Conservation (phyloP, 1,140 invertebrate species). For the Acromyrmex charruanus region DNA sequence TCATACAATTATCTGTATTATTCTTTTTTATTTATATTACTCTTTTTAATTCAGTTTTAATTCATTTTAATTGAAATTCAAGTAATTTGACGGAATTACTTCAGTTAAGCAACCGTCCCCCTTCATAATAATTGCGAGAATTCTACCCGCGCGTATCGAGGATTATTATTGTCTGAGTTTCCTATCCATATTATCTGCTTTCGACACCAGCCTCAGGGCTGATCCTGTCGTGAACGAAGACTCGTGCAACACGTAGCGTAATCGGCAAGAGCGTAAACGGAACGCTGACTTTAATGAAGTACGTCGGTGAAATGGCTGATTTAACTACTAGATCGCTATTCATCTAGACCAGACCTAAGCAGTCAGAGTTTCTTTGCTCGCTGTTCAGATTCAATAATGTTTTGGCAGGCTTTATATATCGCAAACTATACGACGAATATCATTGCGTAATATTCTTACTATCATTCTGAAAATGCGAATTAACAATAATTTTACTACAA, state of each 20-base stretch:
- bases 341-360: not conserved
- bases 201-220: constrained; percentile 60
- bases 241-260: constrained; percentile 36
- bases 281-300: constrained; percentile 25
- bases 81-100: constrained; percentile 20
- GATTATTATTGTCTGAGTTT: constrained; percentile 56
- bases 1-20: not conserved
- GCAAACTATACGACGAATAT: not conserved
- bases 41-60: not conserved
- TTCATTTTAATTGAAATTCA: not conserved
- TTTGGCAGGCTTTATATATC: not conserved
- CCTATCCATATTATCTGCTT: constrained; percentile 60
- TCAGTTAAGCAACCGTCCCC: not conserved
- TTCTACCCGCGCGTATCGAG: not conserved
- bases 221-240: constrained; percentile 51
- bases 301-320: constrained; percentile 10
- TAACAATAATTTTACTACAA: constrained; percentile 34
- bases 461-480: not conserved
- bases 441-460: not conserved
- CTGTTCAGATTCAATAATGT: not conserved
- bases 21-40: not conserved
- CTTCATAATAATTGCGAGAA: constrained; percentile 25
- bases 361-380: constrained; percentile 6
- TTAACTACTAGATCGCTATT: constrained; percentile 23
- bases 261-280: constrained; percentile 33